Evolutionary conservation across 2,113 vertebrate genomes (phyloP).

Genomic region (Agapornis roseicollis): DNA sequence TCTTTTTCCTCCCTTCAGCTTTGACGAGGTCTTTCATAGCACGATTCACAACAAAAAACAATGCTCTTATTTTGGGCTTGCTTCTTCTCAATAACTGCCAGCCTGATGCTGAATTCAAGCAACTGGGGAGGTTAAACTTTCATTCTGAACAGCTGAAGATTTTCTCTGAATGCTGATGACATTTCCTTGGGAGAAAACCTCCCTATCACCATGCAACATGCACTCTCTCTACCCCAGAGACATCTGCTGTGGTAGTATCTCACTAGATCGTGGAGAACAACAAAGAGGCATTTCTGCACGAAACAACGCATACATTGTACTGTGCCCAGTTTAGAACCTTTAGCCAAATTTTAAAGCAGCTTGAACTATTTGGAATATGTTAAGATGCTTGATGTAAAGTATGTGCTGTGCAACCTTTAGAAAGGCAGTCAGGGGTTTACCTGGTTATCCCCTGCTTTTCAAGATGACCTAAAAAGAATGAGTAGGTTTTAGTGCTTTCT

Average conservation of each 20-base stretch:
- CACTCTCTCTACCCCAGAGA: background rate
- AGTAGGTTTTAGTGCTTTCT: background rate
- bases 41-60: background rate
- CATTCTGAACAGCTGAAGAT: slow-evolving; percentile 27
- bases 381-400: background rate
- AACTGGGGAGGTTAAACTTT: slow-evolving; percentile 15
- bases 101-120: background rate
- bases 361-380: background rate
- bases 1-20: background rate
- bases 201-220: background rate
- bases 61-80: background rate
- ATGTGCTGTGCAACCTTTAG: background rate
- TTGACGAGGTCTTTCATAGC: background rate
- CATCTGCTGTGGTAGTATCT: background rate
- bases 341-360: background rate
- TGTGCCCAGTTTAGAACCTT: background rate
- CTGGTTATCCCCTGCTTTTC: background rate
- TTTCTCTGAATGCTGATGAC: slow-evolving; percentile 33
- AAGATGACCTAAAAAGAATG: background rate
- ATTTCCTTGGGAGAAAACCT: slow-evolving; percentile 3
- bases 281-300: background rate
- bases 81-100: background rate
- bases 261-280: background rate
- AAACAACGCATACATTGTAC: background rate
- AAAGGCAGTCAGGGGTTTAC: background rate